Conservation (phyloP, 2,797 vertebrate genomes). For the Galagoides demidoff region DNA sequence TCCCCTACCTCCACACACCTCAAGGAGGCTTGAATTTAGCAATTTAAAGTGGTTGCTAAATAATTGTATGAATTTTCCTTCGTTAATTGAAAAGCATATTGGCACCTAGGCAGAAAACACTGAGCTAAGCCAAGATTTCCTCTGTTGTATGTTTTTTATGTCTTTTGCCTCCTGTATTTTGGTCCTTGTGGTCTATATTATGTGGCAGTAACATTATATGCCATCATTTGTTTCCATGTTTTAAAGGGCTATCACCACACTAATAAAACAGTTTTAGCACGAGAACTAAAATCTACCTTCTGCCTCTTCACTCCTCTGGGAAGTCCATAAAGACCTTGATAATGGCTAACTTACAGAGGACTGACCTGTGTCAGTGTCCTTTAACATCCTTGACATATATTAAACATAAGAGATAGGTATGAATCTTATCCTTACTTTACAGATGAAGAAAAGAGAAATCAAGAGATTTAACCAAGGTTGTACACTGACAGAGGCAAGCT, state of each 20-base stretch:
- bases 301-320: constrained; percentile 1
- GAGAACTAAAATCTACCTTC: constrained; percentile 51
- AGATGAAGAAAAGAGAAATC: neutral
- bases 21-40: neutral
- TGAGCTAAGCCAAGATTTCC: constrained; percentile 3
- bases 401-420: neutral
- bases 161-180: constrained; percentile 62
- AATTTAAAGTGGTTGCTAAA: neutral
- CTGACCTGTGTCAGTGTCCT: neutral
- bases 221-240: constrained; percentile 24
- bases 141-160: neutral
- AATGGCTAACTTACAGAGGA: neutral
- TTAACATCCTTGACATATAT: neutral
- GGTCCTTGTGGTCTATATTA: constrained; percentile 46
- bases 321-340: neutral
- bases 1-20: neutral
- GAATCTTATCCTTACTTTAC: neutral
- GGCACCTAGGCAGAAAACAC: neutral
- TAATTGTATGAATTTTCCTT: neutral
- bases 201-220: constrained; percentile 1
- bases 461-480: neutral
- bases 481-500: neutral
- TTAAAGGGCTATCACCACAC: constrained; percentile 39
- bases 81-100: neutral
- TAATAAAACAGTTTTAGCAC: constrained; percentile 60